phyloP scores from a whole-genome alignment of 2,888 invertebrate species.

The Scaptodrosophila latifasciaeformis region DNA sequence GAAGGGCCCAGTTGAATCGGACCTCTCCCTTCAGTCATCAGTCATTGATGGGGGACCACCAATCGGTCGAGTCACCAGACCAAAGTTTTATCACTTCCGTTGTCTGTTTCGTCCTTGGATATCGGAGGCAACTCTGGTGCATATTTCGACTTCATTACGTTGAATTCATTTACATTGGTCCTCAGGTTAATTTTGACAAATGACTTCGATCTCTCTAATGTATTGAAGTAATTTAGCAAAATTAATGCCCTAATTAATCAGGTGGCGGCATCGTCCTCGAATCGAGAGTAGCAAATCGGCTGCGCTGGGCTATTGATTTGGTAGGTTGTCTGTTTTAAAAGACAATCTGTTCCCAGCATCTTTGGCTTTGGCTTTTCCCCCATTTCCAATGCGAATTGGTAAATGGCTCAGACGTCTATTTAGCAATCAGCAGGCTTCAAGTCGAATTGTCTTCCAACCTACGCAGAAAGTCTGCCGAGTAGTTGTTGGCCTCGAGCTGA shows the following conservation, averaged over 20 bases:
- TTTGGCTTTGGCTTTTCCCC: background rate
- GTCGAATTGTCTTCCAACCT: background rate
- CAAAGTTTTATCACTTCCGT: constrained; percentile 34
- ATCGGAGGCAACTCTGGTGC: background rate
- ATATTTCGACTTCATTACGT: constrained; percentile 23
- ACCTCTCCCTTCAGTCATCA: constrained; percentile 9
- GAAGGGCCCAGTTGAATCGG: too few relatives aligned
- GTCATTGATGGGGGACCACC: background rate
- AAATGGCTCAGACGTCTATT: constrained; percentile 34
- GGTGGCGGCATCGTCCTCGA: constrained; percentile 22
- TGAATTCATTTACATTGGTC: constrained; percentile 59
- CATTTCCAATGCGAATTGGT: constrained; percentile 25
- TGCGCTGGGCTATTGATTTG: background rate
- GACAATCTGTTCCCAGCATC: constrained; percentile 29
- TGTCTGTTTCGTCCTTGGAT: background rate
- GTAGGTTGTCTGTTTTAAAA: constrained; percentile 15
- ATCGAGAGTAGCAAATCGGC: too few relatives aligned
- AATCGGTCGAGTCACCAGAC: background rate
- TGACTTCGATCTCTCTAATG: constrained; percentile 73
- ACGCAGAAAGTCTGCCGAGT: constrained; percentile 25
- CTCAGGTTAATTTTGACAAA: constrained; percentile 74
- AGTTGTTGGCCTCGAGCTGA: too few relatives aligned
- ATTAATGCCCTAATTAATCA: constrained; percentile 74
- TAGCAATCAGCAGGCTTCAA: constrained; percentile 36
- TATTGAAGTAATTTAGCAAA: constrained; percentile 73